Conservation (phyloP, 53 echinoderm and acorn worm genomes). For the Apostichopus leukothele region DNA sequence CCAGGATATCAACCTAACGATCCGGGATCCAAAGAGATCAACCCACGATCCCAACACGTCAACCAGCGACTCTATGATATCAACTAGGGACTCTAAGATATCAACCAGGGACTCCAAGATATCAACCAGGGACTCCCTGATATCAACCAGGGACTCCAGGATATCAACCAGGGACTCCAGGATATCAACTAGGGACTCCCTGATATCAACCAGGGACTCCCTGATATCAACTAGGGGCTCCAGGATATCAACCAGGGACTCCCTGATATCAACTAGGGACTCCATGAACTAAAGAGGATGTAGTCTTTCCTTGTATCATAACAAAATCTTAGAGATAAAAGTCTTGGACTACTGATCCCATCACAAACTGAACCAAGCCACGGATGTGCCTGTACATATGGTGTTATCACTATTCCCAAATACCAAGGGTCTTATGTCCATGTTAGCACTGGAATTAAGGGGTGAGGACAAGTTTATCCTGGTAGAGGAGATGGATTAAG, state of each 20-base stretch:
- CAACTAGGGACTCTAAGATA: background rate
- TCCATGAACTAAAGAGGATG: background rate
- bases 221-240: too few species aligned
- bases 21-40: too few species aligned
- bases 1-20: too few species aligned
- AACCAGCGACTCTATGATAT: too few species aligned
- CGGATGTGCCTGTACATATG: background rate
- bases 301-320: background rate
- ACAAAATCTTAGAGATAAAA: background rate
- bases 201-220: too few species aligned
- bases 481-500: background rate
- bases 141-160: too few species aligned
- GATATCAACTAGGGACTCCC: too few species aligned
- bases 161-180: too few species aligned
- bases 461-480: slow-evolving; percentile 18
- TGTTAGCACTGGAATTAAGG: background rate
- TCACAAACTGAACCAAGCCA: background rate
- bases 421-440: slow-evolving; percentile 18
- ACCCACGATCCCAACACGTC: too few species aligned
- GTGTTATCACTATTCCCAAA: background rate
- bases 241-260: too few species aligned
- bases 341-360: background rate
- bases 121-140: too few species aligned
- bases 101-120: too few species aligned
- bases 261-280: background rate